A percentile compares a stretch with the other conserved stretches of the same genome.
phyloP scores from a whole-genome alignment of 1,140 invertebrate genomes.

The Argopecten irradians region DNA sequence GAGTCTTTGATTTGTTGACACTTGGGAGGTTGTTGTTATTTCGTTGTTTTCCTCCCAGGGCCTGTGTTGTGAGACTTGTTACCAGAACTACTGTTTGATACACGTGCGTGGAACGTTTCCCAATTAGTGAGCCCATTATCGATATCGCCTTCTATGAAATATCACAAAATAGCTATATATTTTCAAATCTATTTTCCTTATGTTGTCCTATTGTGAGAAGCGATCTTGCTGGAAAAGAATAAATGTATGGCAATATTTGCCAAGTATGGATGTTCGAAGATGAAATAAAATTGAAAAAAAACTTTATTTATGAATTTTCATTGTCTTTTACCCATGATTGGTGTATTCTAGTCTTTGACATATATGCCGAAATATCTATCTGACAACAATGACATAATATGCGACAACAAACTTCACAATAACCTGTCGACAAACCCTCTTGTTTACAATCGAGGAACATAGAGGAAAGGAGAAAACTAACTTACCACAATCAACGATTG shows the following conservation, averaged over 20 bases:
- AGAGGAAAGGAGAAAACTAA: no score
- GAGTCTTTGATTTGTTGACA: conserved; percentile 3
- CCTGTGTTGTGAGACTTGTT: background rate
- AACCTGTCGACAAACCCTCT: no score
- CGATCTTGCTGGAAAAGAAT: background rate
- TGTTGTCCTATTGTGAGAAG: background rate
- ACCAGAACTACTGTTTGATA: background rate
- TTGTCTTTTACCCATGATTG: background rate
- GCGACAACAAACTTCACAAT: no score
- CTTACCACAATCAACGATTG: no score
- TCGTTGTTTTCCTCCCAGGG: background rate
- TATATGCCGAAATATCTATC: no score
- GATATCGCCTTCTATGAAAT: conserved; percentile 18
- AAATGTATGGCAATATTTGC: conserved; percentile 2
- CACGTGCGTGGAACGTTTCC: background rate
- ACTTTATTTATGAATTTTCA: background rate
- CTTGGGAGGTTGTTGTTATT: background rate
- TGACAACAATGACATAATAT: no score
- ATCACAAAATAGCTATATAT: conserved; percentile 23
- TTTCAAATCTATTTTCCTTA: conserved; percentile 12
- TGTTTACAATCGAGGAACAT: no score
- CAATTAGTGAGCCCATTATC: background rate
- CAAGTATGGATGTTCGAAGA: conserved; percentile 21
- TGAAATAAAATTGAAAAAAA: conserved; percentile 8
- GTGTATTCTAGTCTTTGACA: no score